Conservation (phyloP, 2,113 vertebrate genomes). For the Dasyurus viverrinus region DNA sequence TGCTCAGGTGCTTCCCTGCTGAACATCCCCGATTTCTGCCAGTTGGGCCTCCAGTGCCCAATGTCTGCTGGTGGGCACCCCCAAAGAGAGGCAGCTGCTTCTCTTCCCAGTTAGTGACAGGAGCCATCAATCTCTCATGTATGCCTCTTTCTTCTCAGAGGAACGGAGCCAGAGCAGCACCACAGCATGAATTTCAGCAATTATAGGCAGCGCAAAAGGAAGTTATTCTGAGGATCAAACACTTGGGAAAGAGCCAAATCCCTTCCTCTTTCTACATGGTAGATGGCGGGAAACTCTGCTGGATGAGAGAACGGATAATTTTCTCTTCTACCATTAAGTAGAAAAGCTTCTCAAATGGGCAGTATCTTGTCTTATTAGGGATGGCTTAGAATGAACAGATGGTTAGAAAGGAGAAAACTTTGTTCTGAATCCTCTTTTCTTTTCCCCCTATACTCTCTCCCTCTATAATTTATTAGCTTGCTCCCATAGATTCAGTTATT, state of each 20-base stretch:
- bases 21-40: neutral
- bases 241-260: neutral
- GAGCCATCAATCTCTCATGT: neutral
- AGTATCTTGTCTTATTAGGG: neutral
- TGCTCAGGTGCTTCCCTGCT: neutral
- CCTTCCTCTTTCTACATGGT: neutral
- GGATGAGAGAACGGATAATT: neutral
- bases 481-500: neutral
- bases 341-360: neutral
- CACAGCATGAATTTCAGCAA: neutral
- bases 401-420: neutral
- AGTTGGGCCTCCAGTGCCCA: neutral
- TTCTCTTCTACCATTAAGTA: neutral
- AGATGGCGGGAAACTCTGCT: neutral
- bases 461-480: neutral
- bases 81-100: neutral
- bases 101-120: neutral
- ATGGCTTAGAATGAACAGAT: neutral
- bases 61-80: neutral
- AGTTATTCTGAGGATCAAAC: neutral
- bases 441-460: neutral
- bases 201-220: neutral
- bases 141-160: neutral
- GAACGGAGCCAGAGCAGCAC: neutral
- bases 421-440: neutral